A percentile compares a stretch with the other conserved stretches of the same genome.
phyloP scores from a whole-genome alignment of 2,888 invertebrate species.

The Protodeltote pygarga region DNA sequence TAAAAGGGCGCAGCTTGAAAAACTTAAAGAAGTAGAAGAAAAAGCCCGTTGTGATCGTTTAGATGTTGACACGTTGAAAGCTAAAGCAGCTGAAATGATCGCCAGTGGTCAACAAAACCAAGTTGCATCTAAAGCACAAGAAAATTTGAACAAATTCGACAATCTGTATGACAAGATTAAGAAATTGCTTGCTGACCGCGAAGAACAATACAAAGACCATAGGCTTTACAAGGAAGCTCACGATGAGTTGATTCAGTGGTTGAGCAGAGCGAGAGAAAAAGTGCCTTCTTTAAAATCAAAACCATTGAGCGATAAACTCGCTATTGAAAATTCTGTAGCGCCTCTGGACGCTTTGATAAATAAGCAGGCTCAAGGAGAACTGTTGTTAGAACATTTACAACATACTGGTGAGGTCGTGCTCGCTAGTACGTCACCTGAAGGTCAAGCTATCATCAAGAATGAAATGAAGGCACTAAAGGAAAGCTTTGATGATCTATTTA shows the following conservation, averaged over 20 bases:
- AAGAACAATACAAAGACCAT: slow-evolving; percentile 95
- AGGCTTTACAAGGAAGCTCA: slow-evolving; percentile 96
- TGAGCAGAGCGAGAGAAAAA: slow-evolving; percentile 95
- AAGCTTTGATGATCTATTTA: slow-evolving; percentile 94
- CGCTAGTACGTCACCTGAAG: slow-evolving; percentile 93
- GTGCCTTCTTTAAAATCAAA: slow-evolving; percentile 95
- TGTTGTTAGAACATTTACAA: slow-evolving; percentile 94
- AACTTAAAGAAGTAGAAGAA: slow-evolving; percentile 94
- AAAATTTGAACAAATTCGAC: slow-evolving; percentile 94
- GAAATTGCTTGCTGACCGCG: slow-evolving; percentile 91
- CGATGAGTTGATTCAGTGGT: slow-evolving; percentile 96
- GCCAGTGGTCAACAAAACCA: slow-evolving; percentile 94
- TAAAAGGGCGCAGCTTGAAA: slow-evolving; percentile 94
- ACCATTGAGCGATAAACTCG: slow-evolving; percentile 94
- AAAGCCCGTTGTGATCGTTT: slow-evolving; percentile 96
- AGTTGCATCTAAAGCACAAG: slow-evolving; percentile 94
- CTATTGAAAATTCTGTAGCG: slow-evolving; percentile 95
- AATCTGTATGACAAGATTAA: slow-evolving; percentile 92
- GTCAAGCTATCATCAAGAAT: slow-evolving; percentile 93
- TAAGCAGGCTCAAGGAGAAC: slow-evolving; percentile 96
- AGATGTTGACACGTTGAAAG: slow-evolving; percentile 94
- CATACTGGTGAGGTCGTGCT: slow-evolving; percentile 95
- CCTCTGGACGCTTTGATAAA: slow-evolving; percentile 95
- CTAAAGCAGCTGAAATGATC: slow-evolving; percentile 95
- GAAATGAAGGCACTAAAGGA: slow-evolving; percentile 95